A percentile compares a stretch with the other conserved stretches of the same genome.
phyloP scores from a whole-genome alignment of 2,888 invertebrate genomes.

The Gandaritis pyraliata region DNA sequence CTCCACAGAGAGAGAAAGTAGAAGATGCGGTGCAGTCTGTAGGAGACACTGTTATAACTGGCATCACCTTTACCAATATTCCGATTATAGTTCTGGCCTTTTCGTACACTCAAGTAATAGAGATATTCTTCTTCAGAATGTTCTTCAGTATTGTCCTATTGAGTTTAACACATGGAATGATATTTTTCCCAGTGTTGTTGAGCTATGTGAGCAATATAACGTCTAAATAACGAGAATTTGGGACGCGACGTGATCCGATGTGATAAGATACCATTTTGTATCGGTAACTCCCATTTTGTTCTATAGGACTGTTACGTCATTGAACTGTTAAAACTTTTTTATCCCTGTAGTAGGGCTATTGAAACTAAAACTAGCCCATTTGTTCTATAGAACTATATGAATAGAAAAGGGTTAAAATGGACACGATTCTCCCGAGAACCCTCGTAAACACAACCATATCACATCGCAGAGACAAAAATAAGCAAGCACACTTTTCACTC shows the following conservation, averaged over 20 bases:
- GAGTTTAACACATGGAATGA: constrained; percentile 95
- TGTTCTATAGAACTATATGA: too few species aligned
- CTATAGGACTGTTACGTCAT: too few species aligned
- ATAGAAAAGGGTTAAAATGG: too few species aligned
- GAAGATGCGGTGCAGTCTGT: constrained; percentile 90
- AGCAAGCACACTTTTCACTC: too few species aligned
- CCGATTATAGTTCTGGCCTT: constrained; percentile 95
- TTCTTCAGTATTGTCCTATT: constrained; percentile 96
- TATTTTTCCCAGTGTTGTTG: constrained; percentile 95
- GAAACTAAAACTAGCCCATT: too few species aligned
- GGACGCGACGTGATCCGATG: not conserved
- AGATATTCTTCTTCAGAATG: constrained; percentile 98
- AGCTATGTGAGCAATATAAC: constrained; percentile 85
- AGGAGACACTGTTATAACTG: constrained; percentile 96
- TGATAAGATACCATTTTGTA: not conserved
- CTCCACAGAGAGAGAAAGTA: constrained; percentile 84
- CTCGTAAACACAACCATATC: too few species aligned
- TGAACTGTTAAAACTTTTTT: too few species aligned
- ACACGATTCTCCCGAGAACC: too few species aligned
- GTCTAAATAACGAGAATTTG: constrained; percentile 38
- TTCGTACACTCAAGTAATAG: constrained; percentile 96
- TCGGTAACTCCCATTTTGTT: too few species aligned
- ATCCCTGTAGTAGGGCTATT: too few species aligned
- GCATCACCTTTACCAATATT: constrained; percentile 97
- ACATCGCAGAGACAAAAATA: too few species aligned